These are phyloP conservation scores for Caenorhabditis elegans DNA, from an alignment of 1,140 invertebrate genomes.

Conservation along the genomic window WBcel235 BX284604.4:2667501-2668000, in stretches of 20 bases:
- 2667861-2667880: no score
- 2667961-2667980: no score
- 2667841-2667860: not conserved
- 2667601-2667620: slow-evolving; percentile 16
- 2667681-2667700: not conserved
- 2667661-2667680: not conserved
- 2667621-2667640: not conserved
- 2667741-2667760: not conserved
- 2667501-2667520: not conserved
- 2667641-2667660: not conserved
- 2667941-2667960: not conserved
- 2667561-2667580: not conserved
- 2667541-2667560: not conserved
- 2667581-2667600: not conserved
- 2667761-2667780: not conserved
- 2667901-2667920: no score
- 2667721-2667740: not conserved
- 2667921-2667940: no score
- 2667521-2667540: not conserved
- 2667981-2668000: no score
- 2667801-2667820: not conserved
- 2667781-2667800: not conserved
- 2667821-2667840: not conserved
- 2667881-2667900: no score
- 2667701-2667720: not conserved